Conservation (phyloP, 2,888 invertebrate genomes). For the Lissonota sp. region DNA sequence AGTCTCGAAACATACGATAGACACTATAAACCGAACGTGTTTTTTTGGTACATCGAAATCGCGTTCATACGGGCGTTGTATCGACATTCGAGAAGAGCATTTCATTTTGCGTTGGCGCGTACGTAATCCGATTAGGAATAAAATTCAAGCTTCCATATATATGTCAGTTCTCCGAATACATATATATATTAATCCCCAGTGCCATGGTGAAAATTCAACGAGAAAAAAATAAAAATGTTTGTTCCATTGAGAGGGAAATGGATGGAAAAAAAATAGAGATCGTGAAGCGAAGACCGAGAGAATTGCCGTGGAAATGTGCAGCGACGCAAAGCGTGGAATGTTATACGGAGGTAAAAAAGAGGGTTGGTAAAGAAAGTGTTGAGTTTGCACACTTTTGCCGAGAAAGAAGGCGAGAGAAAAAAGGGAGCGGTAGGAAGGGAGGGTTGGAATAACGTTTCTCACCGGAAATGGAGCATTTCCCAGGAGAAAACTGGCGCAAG, state of each 20-base stretch:
- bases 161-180: background rate
- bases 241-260: conserved; percentile 4
- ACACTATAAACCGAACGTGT: conserved; percentile 28
- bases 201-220: conserved; percentile 6
- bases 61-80: conserved; percentile 21
- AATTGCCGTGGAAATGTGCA: conserved; percentile 56
- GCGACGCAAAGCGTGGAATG: conserved; percentile 40
- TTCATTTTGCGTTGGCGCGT: conserved; percentile 58
- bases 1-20: background rate
- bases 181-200: conserved; percentile 12
- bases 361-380: conserved; percentile 30
- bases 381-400: conserved; percentile 57
- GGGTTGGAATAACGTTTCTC: conserved; percentile 22
- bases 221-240: conserved; percentile 25
- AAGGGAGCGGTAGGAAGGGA: conserved; percentile 14
- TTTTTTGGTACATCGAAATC: conserved; percentile 18
- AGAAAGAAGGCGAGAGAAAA: conserved; percentile 13
- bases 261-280: conserved; percentile 4
- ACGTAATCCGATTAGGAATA: conserved; percentile 60
- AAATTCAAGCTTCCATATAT: conserved; percentile 43
- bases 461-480: conserved; percentile 59
- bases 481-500: conserved; percentile 44
- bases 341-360: background rate
- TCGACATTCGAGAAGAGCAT: conserved; percentile 50
- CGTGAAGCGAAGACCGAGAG: conserved; percentile 22